Base-by-base conservation (phyloP, 2,113 vertebrate species). In the Tylochromis polylepis region DNA sequence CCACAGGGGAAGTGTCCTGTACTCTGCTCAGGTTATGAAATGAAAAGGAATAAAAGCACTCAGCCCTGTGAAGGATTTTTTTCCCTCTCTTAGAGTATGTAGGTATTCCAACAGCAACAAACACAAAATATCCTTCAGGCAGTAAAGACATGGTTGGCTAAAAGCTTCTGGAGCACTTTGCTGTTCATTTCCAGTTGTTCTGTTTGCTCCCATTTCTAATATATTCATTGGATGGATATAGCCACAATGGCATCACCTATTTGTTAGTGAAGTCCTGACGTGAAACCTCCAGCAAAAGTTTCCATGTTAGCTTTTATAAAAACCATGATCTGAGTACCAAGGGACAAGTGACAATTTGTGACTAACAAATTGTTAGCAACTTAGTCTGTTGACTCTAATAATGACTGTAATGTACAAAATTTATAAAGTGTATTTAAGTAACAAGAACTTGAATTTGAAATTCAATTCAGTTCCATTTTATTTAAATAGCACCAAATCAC, bases 1-100 rank as follows among this genome's bases (percentile, higher is more conserved):
- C 59, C 83, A 57, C 60, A 15, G 29, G 78, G 82, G 86, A 88
- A 29, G 58, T 38, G 84, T 87, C 80, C 87, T 81, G 79, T 84
- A 53, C 84, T 88, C 65, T 22, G 59, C 79, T 72, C 58, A 6
- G 10, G 55, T 82, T 86, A 83, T 83, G 79, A 85, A 88, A 56
- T 59, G 78, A 41, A 88, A 84, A 75, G 46, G 18, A 83, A 86
- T 31, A 83, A 85, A 91, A 91, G 86, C 87, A 83, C 87, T 89
- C 79, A 62, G 60, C 59, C 67, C 59, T 41, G 18, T 4, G 4
- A 24, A 70, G 34, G 24, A 9, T 16, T 51, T 53, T n/a, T 72
- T 72, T 56, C 43, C 43, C 58, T 18, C 15, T 89, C 34, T 57
- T 34, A 41, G 51, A 78, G 49, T 43, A 82, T 80, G 51, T 81